These are phyloP conservation scores for Danaus plexippus DNA, from an alignment of 1,140 invertebrate genomes.

Conservation along the genomic window DNA sequence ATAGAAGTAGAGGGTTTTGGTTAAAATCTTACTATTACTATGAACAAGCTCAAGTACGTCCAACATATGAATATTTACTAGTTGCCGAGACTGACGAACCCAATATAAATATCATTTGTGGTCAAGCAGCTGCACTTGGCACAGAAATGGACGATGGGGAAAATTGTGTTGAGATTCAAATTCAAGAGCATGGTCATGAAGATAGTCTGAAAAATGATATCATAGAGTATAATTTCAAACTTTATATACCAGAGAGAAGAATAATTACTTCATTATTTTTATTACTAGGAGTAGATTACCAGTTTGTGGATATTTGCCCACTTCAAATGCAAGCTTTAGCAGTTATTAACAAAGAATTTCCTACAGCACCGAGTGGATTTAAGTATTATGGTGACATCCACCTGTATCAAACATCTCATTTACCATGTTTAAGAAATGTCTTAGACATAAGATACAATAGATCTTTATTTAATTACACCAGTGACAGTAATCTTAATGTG, in stretches of 20 bases:
- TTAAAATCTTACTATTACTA: conserved; percentile 70
- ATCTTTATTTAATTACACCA: conserved; percentile 59
- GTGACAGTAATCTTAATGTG: conserved; percentile 44
- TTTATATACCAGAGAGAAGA: conserved; percentile 68
- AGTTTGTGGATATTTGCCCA: conserved; percentile 70
- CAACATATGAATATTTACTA: conserved; percentile 77
- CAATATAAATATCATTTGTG: conserved; percentile 72
- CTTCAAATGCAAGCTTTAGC: conserved; percentile 75
- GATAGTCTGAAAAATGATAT: conserved; percentile 74
- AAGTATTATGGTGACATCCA: conserved; percentile 73
- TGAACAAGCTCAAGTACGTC: conserved; percentile 75
- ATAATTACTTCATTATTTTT: conserved; percentile 70
- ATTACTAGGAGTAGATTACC: conserved; percentile 75
- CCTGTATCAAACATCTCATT: conserved; percentile 72
- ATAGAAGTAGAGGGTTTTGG: conserved; percentile 76
- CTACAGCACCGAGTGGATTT: conserved; percentile 61
- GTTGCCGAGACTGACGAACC: conserved; percentile 73
- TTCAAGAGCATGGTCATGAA: conserved; percentile 75
- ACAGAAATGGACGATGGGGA: conserved; percentile 29
- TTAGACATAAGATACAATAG: conserved; percentile 72
- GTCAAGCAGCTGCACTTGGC: conserved; percentile 46
- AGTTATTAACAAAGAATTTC: conserved; percentile 70
- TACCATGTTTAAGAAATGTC: conserved; percentile 68
- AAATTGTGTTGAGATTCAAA: conserved; percentile 48
- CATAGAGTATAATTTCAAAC: conserved; percentile 70